phyloP scores from a whole-genome alignment of 2,888 invertebrate genomes.

The Hirtodrosophila histrioides region DNA sequence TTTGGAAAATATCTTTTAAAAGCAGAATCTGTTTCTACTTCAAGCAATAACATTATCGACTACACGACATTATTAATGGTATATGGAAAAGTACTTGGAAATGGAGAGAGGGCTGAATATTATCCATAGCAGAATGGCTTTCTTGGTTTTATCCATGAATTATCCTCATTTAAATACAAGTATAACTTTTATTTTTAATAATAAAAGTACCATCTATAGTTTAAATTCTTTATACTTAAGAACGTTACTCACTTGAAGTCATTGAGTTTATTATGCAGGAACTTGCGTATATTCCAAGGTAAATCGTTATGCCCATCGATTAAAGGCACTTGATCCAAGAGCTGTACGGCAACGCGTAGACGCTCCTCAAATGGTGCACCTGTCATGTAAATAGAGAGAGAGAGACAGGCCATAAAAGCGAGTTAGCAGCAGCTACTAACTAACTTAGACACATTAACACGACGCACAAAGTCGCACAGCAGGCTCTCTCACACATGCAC shows the following conservation, averaged over 20 bases:
- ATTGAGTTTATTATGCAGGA: constrained; percentile 94
- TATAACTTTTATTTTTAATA: too few relatives aligned
- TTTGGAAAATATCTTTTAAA: too few relatives aligned
- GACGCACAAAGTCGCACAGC: constrained; percentile 20
- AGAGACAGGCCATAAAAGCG: constrained; percentile 15
- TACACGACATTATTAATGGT: too few relatives aligned
- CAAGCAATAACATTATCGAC: too few relatives aligned
- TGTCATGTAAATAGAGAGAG: constrained; percentile 35
- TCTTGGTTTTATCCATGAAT: too few relatives aligned
- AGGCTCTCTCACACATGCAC: constrained; percentile 13
- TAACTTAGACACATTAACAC: constrained; percentile 61
- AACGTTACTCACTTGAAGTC: constrained; percentile 88
- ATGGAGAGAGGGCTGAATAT: too few relatives aligned
- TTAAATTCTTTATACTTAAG: too few relatives aligned
- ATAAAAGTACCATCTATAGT: too few relatives aligned
- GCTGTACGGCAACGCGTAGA: constrained; percentile 89
- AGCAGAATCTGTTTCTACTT: too few relatives aligned
- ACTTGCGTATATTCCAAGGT: constrained; percentile 95
- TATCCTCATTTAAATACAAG: too few relatives aligned
- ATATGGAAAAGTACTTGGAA: too few relatives aligned
- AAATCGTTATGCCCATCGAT: constrained; percentile 95
- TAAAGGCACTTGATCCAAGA: constrained; percentile 91
- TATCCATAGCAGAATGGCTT: too few relatives aligned
- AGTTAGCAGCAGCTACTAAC: constrained; percentile 53
- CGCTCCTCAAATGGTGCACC: constrained; percentile 91